These are phyloP conservation scores for Ctenopoma kingsleyae DNA, from an alignment of 2,797 vertebrate genomes.

Conservation along the genomic window DNA sequence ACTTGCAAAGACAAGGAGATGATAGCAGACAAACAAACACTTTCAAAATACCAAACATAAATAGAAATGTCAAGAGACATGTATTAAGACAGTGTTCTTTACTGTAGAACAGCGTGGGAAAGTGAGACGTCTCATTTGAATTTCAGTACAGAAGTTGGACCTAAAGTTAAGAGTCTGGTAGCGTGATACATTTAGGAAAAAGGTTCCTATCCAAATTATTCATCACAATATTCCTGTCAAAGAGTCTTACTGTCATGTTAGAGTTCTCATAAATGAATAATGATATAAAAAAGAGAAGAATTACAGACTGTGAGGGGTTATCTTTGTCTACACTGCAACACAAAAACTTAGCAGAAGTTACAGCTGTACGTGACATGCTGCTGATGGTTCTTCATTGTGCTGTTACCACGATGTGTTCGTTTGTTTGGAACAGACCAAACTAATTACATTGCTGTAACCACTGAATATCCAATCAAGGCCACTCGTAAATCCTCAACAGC, in stretches of 20 bases:
- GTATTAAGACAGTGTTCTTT: background rate
- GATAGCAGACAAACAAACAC: too few species aligned
- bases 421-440: constrained; percentile 12
- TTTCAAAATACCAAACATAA: too few species aligned
- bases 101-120: background rate
- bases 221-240: background rate
- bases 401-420: constrained; percentile 32
- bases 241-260: background rate
- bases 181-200: background rate
- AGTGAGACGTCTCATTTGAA: too few species aligned
- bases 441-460: constrained; percentile 29
- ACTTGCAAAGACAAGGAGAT: too few species aligned
- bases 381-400: constrained; percentile 31
- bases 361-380: background rate
- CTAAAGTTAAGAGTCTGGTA: too few species aligned
- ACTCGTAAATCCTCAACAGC: constrained; percentile 24
- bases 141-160: too few species aligned
- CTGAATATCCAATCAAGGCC: constrained; percentile 34
- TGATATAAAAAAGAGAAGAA: background rate
- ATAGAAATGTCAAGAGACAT: background rate
- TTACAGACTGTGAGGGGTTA: background rate
- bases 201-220: background rate
- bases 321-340: background rate
- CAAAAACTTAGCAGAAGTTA: background rate
- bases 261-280: too few species aligned